phyloP scores from a whole-genome alignment of 1,140 invertebrate species.

The Pseudachorutes palmiensis region DNA sequence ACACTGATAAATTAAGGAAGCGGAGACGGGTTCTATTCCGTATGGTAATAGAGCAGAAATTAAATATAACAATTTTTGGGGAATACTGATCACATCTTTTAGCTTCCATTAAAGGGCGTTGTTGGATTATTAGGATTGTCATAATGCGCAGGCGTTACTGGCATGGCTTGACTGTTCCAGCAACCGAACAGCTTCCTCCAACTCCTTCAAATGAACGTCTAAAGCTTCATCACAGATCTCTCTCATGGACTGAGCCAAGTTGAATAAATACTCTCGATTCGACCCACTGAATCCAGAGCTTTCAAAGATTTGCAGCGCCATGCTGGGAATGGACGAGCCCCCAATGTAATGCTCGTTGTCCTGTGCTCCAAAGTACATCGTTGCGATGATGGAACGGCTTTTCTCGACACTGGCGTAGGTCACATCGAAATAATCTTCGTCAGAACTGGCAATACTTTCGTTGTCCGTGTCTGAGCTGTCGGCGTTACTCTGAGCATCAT shows the following conservation, averaged over 20 bases:
- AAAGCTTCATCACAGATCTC: conserved; percentile 50
- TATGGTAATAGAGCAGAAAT: too few species aligned
- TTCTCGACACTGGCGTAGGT: conserved; percentile 33
- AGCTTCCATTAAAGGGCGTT: too few species aligned
- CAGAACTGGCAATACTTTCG: neutral
- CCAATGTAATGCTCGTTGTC: conserved; percentile 68
- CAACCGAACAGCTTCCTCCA: conserved; percentile 55
- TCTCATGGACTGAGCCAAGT: conserved; percentile 70
- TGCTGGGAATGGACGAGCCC: conserved; percentile 59
- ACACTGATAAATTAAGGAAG: too few species aligned
- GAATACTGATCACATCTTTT: too few species aligned
- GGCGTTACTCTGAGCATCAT: neutral
- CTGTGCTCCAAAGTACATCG: conserved; percentile 72
- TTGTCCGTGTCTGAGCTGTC: conserved; percentile 26
- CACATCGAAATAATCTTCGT: conserved; percentile 14
- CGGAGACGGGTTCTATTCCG: too few species aligned
- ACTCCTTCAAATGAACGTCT: conserved; percentile 57
- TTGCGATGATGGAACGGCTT: conserved; percentile 54
- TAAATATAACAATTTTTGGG: too few species aligned
- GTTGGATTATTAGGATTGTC: too few species aligned
- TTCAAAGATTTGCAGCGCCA: conserved; percentile 66
- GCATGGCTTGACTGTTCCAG: too few species aligned
- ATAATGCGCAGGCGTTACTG: too few species aligned
- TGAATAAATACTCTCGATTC: conserved; percentile 81
- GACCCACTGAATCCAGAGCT: conserved; percentile 71